Conservation (phyloP, 2,797 vertebrate species). For the Remorina albescens region DNA sequence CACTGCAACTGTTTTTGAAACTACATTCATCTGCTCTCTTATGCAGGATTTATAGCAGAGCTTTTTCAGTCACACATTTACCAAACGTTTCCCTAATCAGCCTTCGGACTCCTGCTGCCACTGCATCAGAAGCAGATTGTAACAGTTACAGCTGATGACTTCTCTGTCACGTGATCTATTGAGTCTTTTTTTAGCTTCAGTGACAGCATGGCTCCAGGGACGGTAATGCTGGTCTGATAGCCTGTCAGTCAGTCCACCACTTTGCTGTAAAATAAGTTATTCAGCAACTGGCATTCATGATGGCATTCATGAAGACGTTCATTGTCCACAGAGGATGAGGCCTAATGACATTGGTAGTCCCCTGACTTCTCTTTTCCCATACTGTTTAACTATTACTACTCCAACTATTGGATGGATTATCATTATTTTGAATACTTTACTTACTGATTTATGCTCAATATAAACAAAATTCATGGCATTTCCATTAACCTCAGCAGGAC, state of each 20-base stretch:
- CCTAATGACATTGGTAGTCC: too few relatives aligned
- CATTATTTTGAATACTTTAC: too few relatives aligned
- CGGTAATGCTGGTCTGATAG: background rate
- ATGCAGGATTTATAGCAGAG: background rate
- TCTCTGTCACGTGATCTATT: conserved; percentile 1
- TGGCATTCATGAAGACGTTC: background rate
- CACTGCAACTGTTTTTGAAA: background rate
- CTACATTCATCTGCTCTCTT: background rate
- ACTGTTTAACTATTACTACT: too few relatives aligned
- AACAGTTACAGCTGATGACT: conserved; percentile 9
- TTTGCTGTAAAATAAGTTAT: background rate
- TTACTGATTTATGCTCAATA: background rate
- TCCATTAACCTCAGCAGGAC: background rate
- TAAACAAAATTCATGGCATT: background rate
- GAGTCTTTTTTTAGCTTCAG: background rate
- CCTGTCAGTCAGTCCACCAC: background rate
- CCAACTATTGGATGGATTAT: too few relatives aligned
- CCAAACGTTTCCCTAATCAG: background rate
- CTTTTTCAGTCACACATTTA: background rate
- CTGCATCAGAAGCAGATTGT: background rate
- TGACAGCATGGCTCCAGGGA: background rate
- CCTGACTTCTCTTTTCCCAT: too few relatives aligned
- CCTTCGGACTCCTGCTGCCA: background rate
- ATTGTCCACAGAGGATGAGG: background rate
- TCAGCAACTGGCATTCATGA: background rate